Conservation (phyloP, 2,113 vertebrate genomes). For the Psephotus haematonotus region DNA sequence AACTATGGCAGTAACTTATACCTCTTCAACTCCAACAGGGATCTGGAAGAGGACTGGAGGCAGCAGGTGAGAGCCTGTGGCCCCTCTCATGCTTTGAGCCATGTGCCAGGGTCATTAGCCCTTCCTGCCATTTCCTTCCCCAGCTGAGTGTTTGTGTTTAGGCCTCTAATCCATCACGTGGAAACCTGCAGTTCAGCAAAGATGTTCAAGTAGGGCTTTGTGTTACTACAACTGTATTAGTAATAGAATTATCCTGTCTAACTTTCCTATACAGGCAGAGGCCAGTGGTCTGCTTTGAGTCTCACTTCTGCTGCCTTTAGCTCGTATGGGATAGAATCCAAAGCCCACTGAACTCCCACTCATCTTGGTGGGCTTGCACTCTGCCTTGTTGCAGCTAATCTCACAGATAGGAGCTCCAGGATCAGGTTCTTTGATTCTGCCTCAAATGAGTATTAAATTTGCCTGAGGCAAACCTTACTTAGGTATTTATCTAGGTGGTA, state of each 20-base stretch:
- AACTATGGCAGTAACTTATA: not conserved
- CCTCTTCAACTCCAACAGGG: not conserved
- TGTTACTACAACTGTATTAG: not conserved
- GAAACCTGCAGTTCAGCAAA: not conserved
- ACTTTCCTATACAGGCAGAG: not conserved
- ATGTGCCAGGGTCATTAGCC: accelerated
- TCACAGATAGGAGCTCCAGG: not conserved
- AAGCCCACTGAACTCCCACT: not conserved
- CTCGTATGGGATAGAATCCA: not conserved
- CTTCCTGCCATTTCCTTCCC: not conserved
- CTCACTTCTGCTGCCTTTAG: not conserved
- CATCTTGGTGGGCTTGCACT: not conserved
- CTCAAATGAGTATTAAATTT: not conserved
- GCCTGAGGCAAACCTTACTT: not conserved
- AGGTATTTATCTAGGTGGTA: not conserved
- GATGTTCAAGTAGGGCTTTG: accelerated
- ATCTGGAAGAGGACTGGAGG: not conserved
- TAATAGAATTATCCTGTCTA: not conserved
- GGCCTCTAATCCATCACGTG: not conserved
- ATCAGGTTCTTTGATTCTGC: not conserved
- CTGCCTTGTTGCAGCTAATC: not conserved
- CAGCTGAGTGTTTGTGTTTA: not conserved
- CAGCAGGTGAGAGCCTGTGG: not conserved
- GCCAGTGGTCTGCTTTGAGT: not conserved
- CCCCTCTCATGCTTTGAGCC: accelerated